A percentile compares a stretch with the other conserved stretches of the same genome.
These are phyloP conservation scores for Habropoda laboriosa DNA, from an alignment of 1,140 invertebrate species.

Conservation along the genomic window DNA sequence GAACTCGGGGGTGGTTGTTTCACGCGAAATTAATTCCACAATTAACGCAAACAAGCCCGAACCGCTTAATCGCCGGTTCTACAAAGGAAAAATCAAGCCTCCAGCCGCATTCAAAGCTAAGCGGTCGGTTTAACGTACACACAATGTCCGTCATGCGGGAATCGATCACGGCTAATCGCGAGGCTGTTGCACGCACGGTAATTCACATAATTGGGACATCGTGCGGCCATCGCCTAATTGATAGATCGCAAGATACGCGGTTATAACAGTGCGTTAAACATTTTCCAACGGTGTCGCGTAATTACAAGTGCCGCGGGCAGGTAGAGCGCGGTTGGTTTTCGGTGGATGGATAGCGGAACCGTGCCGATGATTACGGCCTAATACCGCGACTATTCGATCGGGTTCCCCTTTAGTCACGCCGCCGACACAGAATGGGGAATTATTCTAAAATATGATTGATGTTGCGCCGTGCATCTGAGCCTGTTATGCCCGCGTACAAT, in stretches of 20 bases:
- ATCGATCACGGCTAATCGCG: neutral
- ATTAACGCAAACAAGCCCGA: too few relatives aligned
- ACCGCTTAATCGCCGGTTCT: too few relatives aligned
- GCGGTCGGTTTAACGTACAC: too few relatives aligned
- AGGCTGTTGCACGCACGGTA: conserved; percentile 15
- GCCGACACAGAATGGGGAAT: conserved; percentile 14
- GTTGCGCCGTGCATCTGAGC: conserved; percentile 2
- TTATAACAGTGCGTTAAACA: conserved; percentile 42
- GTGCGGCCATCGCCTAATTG: conserved; percentile 47
- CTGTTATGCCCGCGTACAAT: conserved; percentile 4
- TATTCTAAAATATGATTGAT: conserved; percentile 49
- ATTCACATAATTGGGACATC: conserved; percentile 42
- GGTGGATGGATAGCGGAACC: neutral
- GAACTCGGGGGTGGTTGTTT: too few relatives aligned
- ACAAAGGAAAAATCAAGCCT: neutral
- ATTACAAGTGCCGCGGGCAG: conserved; percentile 19
- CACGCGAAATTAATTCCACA: too few relatives aligned
- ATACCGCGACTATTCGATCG: conserved; percentile 25
- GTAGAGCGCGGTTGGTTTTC: too few relatives aligned
- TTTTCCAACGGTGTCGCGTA: conserved; percentile 38
- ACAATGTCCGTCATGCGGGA: neutral
- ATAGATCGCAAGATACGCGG: conserved; percentile 56
- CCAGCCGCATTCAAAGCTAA: neutral
- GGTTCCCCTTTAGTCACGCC: conserved; percentile 33
- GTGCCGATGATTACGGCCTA: conserved; percentile 20